A percentile compares a stretch with the other conserved stretches of the same genome.
Conservation (phyloP, 2,888 invertebrate species). For the Pammene aurita region DNA sequence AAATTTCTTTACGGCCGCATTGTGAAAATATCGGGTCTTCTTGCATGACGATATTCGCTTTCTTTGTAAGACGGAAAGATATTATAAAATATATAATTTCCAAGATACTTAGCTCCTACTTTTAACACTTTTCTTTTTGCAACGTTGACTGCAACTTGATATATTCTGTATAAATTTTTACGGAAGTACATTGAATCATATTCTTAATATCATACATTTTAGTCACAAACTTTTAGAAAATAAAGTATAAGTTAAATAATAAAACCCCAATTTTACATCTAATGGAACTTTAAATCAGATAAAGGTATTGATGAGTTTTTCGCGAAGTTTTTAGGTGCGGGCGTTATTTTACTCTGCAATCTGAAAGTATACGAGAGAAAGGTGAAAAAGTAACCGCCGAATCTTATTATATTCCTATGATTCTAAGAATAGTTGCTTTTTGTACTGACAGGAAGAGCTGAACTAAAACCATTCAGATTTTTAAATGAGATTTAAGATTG, state of each 20-base stretch:
- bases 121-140: no score
- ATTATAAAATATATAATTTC: not conserved
- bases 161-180: no score
- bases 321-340: not conserved
- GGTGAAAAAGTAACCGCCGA: no score
- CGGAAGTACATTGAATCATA: no score
- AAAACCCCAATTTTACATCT: constrained; percentile 1
- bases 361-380: not conserved
- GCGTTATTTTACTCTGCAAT: constrained; percentile 1
- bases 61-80: not conserved
- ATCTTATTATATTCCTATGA: no score
- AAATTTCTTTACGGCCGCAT: constrained; percentile 38
- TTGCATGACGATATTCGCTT: constrained; percentile 11
- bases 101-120: no score
- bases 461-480: no score
- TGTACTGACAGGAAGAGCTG: no score
- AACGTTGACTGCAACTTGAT: no score
- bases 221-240: not conserved
- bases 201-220: no score
- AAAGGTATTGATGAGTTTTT: constrained; percentile 21
- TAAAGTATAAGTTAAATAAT: constrained; percentile 6
- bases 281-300: constrained; percentile 14
- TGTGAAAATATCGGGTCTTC: constrained; percentile 13
- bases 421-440: no score
- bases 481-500: no score